Conservation (phyloP, 2,797 vertebrate species). For the Antennarius maculatus region DNA sequence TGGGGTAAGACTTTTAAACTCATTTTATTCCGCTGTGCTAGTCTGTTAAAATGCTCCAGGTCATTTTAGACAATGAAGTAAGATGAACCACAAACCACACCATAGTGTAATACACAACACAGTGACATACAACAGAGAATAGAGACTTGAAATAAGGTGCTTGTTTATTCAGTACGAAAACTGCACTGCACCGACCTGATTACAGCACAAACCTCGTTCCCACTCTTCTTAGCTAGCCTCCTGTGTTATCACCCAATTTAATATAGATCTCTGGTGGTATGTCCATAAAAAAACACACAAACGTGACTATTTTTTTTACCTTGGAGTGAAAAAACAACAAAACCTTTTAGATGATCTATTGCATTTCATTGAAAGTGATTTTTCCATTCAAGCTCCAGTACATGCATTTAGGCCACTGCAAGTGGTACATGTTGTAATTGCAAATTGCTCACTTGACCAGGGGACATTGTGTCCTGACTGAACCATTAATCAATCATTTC, state of each 20-base stretch:
- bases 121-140: no score
- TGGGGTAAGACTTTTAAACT: slow-evolving; percentile 88
- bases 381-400: not conserved
- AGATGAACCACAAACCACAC: no score
- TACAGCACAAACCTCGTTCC: no score
- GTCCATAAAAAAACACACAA: no score
- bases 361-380: not conserved
- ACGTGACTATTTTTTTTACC: no score
- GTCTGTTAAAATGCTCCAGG: not conserved
- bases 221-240: no score
- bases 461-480: not conserved
- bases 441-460: not conserved
- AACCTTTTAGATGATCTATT: not conserved
- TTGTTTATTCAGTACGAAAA: no score
- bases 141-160: no score
- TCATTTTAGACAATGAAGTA: no score
- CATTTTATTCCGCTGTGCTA: not conserved
- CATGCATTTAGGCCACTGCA: not conserved
- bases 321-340: not conserved
- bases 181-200: no score
- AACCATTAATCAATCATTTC: not conserved
- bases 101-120: no score
- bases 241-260: not conserved
- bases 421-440: no score
- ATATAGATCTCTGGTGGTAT: not conserved